These are phyloP conservation scores for Pteromalus puparum DNA, from an alignment of 1,140 invertebrate species.

Conservation along the genomic window DNA sequence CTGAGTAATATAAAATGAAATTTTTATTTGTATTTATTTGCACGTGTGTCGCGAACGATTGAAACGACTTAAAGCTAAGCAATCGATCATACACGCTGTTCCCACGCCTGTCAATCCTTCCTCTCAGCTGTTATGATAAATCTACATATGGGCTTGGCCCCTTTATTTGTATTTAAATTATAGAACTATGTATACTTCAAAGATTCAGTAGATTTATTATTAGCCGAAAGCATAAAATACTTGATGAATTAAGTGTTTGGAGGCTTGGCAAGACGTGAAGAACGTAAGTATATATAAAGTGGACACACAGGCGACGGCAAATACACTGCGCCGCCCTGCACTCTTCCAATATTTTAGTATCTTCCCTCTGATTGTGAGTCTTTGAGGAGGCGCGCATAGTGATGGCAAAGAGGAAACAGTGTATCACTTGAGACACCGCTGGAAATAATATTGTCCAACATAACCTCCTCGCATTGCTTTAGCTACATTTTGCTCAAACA, in stretches of 20 bases:
- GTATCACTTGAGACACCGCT: conserved; percentile 96
- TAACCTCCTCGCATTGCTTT: conserved; percentile 97
- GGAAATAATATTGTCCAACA: conserved; percentile 94
- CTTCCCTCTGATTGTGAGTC: conserved; percentile 59
- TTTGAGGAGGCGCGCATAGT: conserved; percentile 57
- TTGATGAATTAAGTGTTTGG: conserved; percentile 67
- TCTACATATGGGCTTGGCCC: conserved; percentile 47
- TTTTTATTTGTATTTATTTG: conserved; percentile 36
- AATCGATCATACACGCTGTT: conserved; percentile 23
- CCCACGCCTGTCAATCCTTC: conserved; percentile 22
- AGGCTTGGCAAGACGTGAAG: conserved; percentile 69
- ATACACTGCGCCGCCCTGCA: conserved; percentile 56
- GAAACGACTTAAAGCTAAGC: conserved; percentile 43
- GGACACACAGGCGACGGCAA: conserved; percentile 58
- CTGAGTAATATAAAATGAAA: conserved; percentile 29
- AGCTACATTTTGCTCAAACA: conserved; percentile 97
- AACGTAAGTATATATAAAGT: conserved; percentile 68
- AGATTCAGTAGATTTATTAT: conserved; percentile 53
- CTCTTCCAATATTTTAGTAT: conserved; percentile 59
- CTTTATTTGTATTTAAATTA: conserved; percentile 44
- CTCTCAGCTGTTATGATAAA: conserved; percentile 29
- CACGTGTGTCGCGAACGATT: conserved; percentile 26
- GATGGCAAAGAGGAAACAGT: conserved; percentile 52
- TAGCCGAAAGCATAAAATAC: conserved; percentile 67
- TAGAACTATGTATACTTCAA: conserved; percentile 49